A percentile compares a stretch with the other conserved stretches of the same genome.
phyloP scores from a whole-genome alignment of 2,888 invertebrate species.

The Hemaris fuciformis region DNA sequence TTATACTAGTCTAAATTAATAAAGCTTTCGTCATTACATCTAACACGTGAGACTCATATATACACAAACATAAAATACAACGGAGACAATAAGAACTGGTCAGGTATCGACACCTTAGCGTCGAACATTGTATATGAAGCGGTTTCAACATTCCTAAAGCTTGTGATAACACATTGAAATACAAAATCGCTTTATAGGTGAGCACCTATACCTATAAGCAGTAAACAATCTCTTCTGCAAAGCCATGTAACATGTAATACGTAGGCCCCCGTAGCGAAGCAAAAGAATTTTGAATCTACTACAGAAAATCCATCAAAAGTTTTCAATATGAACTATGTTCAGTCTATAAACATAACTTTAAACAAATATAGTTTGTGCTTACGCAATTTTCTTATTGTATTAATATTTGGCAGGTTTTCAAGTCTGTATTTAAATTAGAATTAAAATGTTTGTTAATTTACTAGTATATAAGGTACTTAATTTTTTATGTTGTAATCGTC shows the following conservation, averaged over 20 bases:
- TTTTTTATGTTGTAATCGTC: slow-evolving; percentile 17
- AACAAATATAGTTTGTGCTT: slow-evolving; percentile 39
- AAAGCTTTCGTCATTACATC: slow-evolving; percentile 70
- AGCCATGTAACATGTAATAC: background rate
- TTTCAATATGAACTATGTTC: slow-evolving; percentile 9
- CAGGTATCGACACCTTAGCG: background rate
- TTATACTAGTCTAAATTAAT: slow-evolving; percentile 59
- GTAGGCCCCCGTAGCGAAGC: background rate
- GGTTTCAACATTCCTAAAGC: background rate
- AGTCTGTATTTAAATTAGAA: slow-evolving; percentile 10
- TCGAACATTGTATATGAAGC: background rate
- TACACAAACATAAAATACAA: slow-evolving; percentile 35
- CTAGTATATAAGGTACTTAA: slow-evolving; percentile 16
- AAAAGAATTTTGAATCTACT: slow-evolving; percentile 1
- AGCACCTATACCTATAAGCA: background rate
- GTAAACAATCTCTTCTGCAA: background rate
- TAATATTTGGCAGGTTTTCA: slow-evolving; percentile 64
- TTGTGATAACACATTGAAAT: background rate
- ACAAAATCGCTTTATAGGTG: background rate
- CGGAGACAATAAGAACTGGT: slow-evolving; percentile 9
- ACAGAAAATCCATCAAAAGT: slow-evolving; percentile 6
- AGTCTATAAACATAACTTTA: slow-evolving; percentile 22
- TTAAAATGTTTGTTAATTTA: slow-evolving; percentile 8
- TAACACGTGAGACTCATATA: slow-evolving; percentile 52
- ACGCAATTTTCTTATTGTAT: slow-evolving; percentile 44